Percentiles rank a stretch among this genome's conserved stretches.
phyloP scores from a whole-genome alignment of 2,797 vertebrate species.

The Lophius americanus region DNA sequence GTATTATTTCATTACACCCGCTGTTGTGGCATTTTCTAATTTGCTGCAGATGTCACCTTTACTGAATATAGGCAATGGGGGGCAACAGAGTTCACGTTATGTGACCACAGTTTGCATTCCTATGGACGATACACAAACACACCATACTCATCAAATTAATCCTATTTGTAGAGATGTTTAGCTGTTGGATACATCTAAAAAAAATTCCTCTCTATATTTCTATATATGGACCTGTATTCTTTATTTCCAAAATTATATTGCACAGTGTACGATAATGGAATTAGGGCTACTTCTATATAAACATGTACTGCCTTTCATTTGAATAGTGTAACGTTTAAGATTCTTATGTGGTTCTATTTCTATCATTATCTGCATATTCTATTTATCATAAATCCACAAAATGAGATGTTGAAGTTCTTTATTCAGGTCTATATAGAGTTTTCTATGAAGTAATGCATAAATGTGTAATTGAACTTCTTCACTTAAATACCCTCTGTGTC shows the following conservation, averaged over 20 bases:
- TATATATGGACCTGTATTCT: not conserved
- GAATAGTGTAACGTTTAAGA: no score
- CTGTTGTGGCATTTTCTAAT: not conserved
- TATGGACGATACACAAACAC: no score
- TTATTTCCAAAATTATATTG: not conserved
- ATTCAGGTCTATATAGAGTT: not conserved
- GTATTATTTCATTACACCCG: not conserved
- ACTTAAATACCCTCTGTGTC: no score
- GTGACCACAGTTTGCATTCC: not conserved
- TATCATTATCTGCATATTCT: not conserved
- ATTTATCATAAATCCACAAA: not conserved
- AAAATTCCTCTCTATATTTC: no score
- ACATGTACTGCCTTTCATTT: not conserved
- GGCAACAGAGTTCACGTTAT: constrained; percentile 34
- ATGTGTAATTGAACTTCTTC: not conserved
- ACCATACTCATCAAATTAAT: no score
- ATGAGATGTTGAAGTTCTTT: not conserved
- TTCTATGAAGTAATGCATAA: not conserved
- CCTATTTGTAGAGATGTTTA: no score
- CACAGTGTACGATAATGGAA: not conserved
- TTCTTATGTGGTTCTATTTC: not conserved
- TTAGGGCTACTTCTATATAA: not conserved
- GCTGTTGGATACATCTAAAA: no score
- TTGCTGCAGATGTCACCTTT: not conserved
- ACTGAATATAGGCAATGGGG: constrained; percentile 27